Percentiles rank a stretch among this genome's conserved stretches.
phyloP scores from a whole-genome alignment of 2,113 vertebrate species.

The Osmerus mordax region DNA sequence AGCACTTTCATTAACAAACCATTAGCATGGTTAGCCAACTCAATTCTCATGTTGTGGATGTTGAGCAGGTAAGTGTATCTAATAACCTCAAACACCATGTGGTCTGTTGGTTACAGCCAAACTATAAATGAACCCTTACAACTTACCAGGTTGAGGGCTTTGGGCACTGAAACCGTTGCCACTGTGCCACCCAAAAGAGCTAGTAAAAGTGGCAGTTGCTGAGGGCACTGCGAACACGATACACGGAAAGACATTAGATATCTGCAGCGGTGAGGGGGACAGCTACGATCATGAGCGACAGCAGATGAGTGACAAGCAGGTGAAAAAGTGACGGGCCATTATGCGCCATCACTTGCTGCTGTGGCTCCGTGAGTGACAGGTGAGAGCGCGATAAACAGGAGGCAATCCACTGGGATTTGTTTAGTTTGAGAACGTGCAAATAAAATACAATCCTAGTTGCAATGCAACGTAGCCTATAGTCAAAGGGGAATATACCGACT shows the following conservation, averaged over 20 bases:
- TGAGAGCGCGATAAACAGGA: no score
- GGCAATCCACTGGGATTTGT: background rate
- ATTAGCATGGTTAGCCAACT: conserved; percentile 19
- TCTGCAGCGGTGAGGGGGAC: conserved; percentile 1
- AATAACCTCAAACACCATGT: conserved; percentile 29
- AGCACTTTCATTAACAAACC: conserved; percentile 36
- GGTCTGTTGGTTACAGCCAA: conserved; percentile 6
- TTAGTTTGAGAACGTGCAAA: background rate
- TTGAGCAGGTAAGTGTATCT: conserved; percentile 23
- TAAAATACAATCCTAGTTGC: background rate
- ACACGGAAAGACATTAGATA: conserved; percentile 13
- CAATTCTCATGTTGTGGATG: conserved; percentile 14
- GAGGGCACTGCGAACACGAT: conserved; percentile 6
- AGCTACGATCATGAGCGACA: background rate
- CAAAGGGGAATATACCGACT: no score
- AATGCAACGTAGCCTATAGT: no score
- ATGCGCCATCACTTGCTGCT: conserved; percentile 5
- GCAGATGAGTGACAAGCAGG: background rate
- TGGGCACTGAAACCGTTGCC: conserved; percentile 1
- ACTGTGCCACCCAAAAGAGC: conserved; percentile 11
- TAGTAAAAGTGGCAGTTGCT: conserved; percentile 38
- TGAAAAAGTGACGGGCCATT: conserved; percentile 3
- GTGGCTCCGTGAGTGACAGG: background rate
- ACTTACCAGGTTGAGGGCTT: background rate
- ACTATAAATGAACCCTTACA: conserved; percentile 5